A percentile compares a stretch with the other conserved stretches of the same genome.
Conservation (phyloP, 2,888 invertebrate genomes). For the Pterostichus niger region DNA sequence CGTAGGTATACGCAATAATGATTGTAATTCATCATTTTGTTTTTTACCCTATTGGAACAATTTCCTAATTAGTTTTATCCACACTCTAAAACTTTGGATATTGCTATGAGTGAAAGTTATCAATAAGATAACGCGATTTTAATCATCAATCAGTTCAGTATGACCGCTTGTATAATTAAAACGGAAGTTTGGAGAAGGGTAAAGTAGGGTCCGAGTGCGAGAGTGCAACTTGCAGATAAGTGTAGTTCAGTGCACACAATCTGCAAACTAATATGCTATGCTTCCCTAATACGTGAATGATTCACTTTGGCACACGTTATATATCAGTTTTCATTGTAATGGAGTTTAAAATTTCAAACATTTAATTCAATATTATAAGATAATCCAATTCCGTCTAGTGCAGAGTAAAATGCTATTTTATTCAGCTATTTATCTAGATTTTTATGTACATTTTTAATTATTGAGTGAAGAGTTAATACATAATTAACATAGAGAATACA, state of each 20-base stretch:
- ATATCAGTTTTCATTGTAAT: background rate
- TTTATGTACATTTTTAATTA: too few species aligned
- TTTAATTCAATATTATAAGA: slow-evolving; percentile 1
- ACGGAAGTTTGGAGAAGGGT: slow-evolving; percentile 31
- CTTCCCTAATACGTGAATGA: slow-evolving; percentile 28
- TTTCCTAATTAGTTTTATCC: slow-evolving; percentile 5
- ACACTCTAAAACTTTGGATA: background rate
- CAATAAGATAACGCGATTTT: slow-evolving; percentile 34
- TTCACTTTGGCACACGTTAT: slow-evolving; percentile 23
- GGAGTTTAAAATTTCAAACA: background rate
- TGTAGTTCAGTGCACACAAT: slow-evolving; percentile 46
- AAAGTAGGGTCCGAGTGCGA: slow-evolving; percentile 38
- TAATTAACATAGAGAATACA: too few species aligned
- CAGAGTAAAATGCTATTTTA: too few species aligned
- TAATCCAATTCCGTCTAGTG: too few species aligned
- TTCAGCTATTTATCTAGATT: too few species aligned
- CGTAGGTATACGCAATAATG: slow-evolving; percentile 40
- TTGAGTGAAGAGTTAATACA: too few species aligned
- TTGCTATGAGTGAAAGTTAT: background rate
- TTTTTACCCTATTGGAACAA: background rate
- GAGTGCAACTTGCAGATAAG: slow-evolving; percentile 52
- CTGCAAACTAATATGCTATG: slow-evolving; percentile 14
- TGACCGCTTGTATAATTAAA: slow-evolving; percentile 30
- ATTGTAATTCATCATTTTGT: slow-evolving; percentile 55
- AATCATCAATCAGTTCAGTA: slow-evolving; percentile 38